phyloP scores from a whole-genome alignment of 2,797 vertebrate species.

The Benthosema pterotum region DNA sequence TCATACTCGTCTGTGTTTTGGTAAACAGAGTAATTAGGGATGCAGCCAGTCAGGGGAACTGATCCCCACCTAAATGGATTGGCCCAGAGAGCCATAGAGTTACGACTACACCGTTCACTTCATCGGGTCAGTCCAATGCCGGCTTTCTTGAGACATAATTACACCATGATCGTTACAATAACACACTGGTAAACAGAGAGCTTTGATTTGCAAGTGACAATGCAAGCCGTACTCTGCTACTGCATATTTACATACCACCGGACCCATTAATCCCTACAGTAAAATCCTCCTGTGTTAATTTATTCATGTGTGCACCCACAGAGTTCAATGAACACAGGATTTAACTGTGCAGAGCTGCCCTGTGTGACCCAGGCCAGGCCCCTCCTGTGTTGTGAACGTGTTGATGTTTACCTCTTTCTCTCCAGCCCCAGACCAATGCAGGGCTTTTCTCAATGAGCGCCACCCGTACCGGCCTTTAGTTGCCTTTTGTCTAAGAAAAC shows the following conservation, averaged over 20 bases:
- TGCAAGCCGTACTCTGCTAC: not conserved
- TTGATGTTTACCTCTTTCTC: conserved; percentile 31
- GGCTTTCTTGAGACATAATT: not conserved
- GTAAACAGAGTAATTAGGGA: conserved; percentile 5
- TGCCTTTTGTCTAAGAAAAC: conserved; percentile 17
- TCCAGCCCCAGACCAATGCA: conserved; percentile 9
- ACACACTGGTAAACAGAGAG: not conserved
- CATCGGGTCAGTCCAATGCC: too few species aligned
- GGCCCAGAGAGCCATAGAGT: too few species aligned
- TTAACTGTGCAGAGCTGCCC: too few species aligned
- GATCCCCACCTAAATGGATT: conserved; percentile 37
- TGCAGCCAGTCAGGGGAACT: conserved; percentile 27
- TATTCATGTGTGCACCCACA: too few species aligned
- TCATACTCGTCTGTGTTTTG: not conserved
- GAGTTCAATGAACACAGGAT: too few species aligned
- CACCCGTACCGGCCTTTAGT: conserved; percentile 25
- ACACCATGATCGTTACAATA: conserved; percentile 6
- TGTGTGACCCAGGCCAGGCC: conserved; percentile 1
- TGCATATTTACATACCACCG: conserved; percentile 31
- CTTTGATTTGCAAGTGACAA: conserved; percentile 13
- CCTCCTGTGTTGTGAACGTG: conserved; percentile 9
- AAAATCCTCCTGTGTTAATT: not conserved
- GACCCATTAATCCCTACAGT: conserved; percentile 1
- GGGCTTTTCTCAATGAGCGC: conserved; percentile 44
- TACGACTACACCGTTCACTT: too few species aligned